These are phyloP conservation scores for Alouatta caraya DNA, from an alignment of 2,797 vertebrate species.

Conservation along the genomic window DNA sequence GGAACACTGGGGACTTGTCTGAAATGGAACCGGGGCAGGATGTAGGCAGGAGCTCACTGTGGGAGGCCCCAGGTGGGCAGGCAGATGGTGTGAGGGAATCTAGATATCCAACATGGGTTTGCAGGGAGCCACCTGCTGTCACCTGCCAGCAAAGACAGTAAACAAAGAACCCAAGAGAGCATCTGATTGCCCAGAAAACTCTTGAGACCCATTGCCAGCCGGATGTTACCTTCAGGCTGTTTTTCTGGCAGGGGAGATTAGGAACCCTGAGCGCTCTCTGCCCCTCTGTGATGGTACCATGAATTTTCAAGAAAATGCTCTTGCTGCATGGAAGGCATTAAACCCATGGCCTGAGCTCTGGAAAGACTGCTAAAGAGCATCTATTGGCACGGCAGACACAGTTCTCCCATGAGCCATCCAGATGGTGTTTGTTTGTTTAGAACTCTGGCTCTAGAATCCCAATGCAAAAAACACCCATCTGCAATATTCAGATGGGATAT, in stretches of 20 bases:
- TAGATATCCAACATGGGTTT: accelerated
- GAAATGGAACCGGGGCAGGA: constrained; percentile 60
- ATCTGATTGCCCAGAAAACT: neutral
- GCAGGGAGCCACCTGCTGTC: neutral
- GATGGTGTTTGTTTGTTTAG: neutral
- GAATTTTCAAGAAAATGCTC: neutral
- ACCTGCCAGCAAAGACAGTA: neutral
- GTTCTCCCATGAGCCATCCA: neutral
- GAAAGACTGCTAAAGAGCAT: neutral
- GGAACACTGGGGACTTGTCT: constrained; percentile 91
- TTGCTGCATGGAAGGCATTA: neutral
- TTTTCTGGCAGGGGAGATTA: neutral
- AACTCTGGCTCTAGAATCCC: neutral
- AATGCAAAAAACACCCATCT: neutral
- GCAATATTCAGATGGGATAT: neutral
- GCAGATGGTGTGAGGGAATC: accelerated
- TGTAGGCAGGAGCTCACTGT: neutral
- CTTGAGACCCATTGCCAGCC: neutral
- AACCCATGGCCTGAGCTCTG: neutral
- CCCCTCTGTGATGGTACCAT: no score
- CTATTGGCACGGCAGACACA: accelerated
- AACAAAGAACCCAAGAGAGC: neutral
- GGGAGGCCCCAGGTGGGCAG: accelerated
- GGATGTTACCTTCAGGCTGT: neutral
- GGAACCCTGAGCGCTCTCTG: neutral